Base-by-base conservation (phyloP, 2,888 invertebrate species). In the Apotomis turbidana region DNA sequence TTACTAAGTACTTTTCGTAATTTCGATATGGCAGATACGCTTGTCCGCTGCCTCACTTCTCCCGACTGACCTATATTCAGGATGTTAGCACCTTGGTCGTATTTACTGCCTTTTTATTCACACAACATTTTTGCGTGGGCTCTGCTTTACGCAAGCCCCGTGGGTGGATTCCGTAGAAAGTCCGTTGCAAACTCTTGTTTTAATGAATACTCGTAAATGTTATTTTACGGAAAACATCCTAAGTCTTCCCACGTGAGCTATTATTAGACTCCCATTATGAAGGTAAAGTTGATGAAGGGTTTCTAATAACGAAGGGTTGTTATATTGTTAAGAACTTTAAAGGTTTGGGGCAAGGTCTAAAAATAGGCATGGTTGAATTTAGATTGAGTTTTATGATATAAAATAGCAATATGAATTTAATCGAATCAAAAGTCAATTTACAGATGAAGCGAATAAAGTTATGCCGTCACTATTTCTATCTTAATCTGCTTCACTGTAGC, bases 191-290 rank as follows among this genome's bases (percentile, higher is more conserved):
- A 49, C n/a, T 51, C 27, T 27, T 27, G 27, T 27, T 27, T 27
- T 27, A 27, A 27, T 27, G 27, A 27, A 27, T 27, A 27, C 27
- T 62, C 9, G 52, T 67, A 67, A 67, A 49, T n/a, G 10, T 46
- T 67, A 41, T 61, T 36, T 58, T 59, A 55, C 27, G 57, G 51
- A 69, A 69, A 62, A 61, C 49, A 36, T 41, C 15, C 44, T 57
- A 58, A 36, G 41, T 27, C 51, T 62, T 36, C 55, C 63, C 51
- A 52, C 70, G 57, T 9, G 5, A 13, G 61, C 58, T 70, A 58
- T 63, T 63, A 44, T 51, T 63, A 55, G 55, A 62, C 49, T 62
- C 62, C 55, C 64, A 66, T 66, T 66, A 66, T 57, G 55, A 9
- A 12, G 10, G 15, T 27, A 57, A 66, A 64, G 54, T 55, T 64